Conservation (phyloP, 2,113 vertebrate genomes). For the Theristicus caerulescens region DNA sequence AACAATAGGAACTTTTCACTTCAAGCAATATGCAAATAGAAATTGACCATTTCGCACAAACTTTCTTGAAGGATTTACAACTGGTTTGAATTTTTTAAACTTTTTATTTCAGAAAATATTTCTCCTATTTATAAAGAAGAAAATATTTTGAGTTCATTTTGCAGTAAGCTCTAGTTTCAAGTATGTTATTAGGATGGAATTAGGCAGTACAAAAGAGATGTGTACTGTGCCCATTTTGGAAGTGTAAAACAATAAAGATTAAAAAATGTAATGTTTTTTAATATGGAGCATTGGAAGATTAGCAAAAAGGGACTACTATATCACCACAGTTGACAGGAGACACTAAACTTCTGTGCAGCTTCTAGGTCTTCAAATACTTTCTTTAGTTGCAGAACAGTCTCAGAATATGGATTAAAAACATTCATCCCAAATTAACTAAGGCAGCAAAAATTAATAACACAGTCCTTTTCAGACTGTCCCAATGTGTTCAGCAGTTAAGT, state of each 20-base stretch:
- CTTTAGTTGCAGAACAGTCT: neutral
- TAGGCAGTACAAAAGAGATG: neutral
- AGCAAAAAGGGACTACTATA: neutral
- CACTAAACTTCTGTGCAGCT: neutral
- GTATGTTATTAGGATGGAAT: neutral
- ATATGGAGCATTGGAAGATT: neutral
- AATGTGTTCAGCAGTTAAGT: neutral
- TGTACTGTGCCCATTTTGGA: neutral
- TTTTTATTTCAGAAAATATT: neutral
- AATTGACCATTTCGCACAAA: neutral
- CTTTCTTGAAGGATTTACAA: neutral
- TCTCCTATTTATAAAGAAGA: neutral
- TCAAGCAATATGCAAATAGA: neutral
- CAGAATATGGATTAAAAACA: neutral
- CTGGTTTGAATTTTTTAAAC: neutral
- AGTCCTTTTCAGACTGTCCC: neutral
- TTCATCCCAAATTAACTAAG: neutral
- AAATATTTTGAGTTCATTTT: neutral
- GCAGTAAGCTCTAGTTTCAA: neutral
- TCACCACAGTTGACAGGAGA: neutral
- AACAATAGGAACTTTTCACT: neutral
- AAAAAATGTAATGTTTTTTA: neutral
- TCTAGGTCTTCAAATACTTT: neutral
- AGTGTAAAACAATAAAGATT: neutral
- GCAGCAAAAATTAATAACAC: neutral